phyloP scores from a whole-genome alignment of 2,888 invertebrate species.

The Ligdia adustata region DNA sequence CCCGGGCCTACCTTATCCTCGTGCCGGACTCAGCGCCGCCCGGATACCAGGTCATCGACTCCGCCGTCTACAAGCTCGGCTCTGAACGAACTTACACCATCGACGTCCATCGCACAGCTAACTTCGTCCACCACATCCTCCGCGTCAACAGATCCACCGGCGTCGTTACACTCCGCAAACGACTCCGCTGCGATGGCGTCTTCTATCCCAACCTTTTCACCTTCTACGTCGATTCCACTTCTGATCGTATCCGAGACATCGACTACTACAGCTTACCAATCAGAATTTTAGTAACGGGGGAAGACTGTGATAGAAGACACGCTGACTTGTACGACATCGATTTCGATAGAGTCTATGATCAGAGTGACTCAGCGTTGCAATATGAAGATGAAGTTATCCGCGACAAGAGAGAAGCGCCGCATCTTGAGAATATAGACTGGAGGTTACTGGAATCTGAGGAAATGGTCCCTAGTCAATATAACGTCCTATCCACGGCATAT shows the following conservation, averaged over 20 bases:
- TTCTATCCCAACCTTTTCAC: conserved; percentile 94
- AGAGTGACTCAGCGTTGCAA: conserved; percentile 72
- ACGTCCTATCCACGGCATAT: conserved; percentile 76
- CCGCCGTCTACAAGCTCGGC: conserved; percentile 91
- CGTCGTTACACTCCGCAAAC: conserved; percentile 88
- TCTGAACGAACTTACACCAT: conserved; percentile 91
- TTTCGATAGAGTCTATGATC: conserved; percentile 82
- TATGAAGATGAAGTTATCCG: conserved; percentile 70
- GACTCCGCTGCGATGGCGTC: conserved; percentile 90
- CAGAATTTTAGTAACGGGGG: conserved; percentile 89
- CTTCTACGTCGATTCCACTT: conserved; percentile 93
- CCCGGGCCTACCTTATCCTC: conserved; percentile 82
- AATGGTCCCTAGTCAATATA: conserved; percentile 76
- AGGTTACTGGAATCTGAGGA: conserved; percentile 74
- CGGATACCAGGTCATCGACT: conserved; percentile 89
- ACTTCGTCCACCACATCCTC: conserved; percentile 91
- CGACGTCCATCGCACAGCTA: conserved; percentile 91
- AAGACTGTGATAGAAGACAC: conserved; percentile 86
- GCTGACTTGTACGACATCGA: conserved; percentile 85
- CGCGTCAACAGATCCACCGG: conserved; percentile 90
- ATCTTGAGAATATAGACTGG: conserved; percentile 72
- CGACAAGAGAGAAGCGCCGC: conserved; percentile 67
- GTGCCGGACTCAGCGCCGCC: conserved; percentile 84
- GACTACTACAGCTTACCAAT: conserved; percentile 93
- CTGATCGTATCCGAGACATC: conserved; percentile 90